Conservation (phyloP, 2,888 invertebrate genomes). For the Agrochola lychnidis region DNA sequence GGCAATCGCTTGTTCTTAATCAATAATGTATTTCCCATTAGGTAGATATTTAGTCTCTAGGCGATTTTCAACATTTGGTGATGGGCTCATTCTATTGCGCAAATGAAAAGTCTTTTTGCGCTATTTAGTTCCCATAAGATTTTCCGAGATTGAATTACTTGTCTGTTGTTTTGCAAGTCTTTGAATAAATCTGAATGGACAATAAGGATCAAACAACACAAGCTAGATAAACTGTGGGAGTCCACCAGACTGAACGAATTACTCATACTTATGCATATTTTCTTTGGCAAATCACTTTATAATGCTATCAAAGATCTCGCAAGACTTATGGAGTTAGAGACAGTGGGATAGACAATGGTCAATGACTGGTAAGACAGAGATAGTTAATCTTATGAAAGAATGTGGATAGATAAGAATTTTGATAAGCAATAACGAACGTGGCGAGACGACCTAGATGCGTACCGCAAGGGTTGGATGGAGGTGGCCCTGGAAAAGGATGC, state of each 20-base stretch:
- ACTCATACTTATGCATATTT: neutral
- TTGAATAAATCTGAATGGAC: conserved; percentile 18
- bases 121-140: conserved; percentile 34
- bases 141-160: conserved; percentile 24
- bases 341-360: neutral
- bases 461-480: too few relatives aligned
- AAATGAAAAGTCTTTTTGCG: conserved; percentile 34
- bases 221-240: conserved; percentile 30
- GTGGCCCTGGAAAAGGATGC: too few relatives aligned
- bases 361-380: neutral
- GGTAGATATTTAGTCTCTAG: neutral
- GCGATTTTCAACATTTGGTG: neutral
- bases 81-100: conserved; percentile 12
- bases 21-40: neutral
- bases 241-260: neutral
- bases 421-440: too few relatives aligned
- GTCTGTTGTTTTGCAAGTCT: conserved; percentile 21
- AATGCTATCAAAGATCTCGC: neutral
- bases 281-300: neutral
- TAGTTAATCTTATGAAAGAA: too few relatives aligned
- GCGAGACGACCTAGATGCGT: too few relatives aligned
- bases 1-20: neutral
- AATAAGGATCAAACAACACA: neutral
- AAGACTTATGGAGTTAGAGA: neutral
- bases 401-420: too few relatives aligned